Evolutionary conservation across 2,888 invertebrate species (phyloP), one percentile per base, ranked within the genome.

Genomic region (Embidobia sp.): DNA sequence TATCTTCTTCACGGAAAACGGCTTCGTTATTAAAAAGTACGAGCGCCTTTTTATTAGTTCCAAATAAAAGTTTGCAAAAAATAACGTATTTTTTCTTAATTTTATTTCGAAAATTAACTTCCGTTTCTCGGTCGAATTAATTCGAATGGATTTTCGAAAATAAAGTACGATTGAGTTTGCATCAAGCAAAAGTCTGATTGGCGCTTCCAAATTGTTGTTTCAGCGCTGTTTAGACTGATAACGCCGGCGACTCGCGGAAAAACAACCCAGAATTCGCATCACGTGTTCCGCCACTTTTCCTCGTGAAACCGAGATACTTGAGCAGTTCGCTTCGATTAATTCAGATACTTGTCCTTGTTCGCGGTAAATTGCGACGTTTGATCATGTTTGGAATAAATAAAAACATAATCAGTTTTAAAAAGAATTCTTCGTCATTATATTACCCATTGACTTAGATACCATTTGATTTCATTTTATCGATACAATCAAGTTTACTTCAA

Each of bases 321-420:
- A 53, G 46, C 33, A 19, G 51, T 44, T 46, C 19, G 26, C 35
- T 51, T 70, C 70, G 29, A 51, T 59, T 61, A 70, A 70, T 70
- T 70, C 70, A 44, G 57, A 33, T 33, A 59, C 33, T 27, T 26
- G 70, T 51, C 61, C 59, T 70, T 57, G 69, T 33, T 48, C 11
- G 42, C 15, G 4, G 18, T 6, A 27, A 40, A 69, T 69, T 69
- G 59, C 57, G 33, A 51, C 49, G 49, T 31, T 46, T 51, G 59
- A 57, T 42, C 33, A 51, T 49, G 42, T 31, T 6, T 6, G 8
- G 15, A 37, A 46, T 29, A 10, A 48, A 49, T 49, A 22, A 11
- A 59, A 42, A 53, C 29, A 11, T 22, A 6, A 22, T 22, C n/a
- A n/a, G n/a, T n/a, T n/a, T n/a, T n/a, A n/a, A n/a, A n/a, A n/a